Base-by-base conservation (phyloP, 2,888 invertebrate genomes). In the Criorhina ranunculi region DNA sequence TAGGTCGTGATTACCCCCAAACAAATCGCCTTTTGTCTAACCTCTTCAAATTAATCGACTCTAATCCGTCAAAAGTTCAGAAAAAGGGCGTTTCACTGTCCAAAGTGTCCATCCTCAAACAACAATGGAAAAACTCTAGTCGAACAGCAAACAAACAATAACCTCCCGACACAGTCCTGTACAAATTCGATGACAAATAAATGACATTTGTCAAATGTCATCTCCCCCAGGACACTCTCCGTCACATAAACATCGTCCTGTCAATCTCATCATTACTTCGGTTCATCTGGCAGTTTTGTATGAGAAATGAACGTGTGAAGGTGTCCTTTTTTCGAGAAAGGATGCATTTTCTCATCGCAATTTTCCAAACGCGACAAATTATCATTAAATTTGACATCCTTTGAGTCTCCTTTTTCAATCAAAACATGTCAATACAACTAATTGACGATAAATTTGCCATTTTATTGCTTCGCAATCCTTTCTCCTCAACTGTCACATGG, bases 401-500 rank as follows among this genome's bases (percentile, higher is more conserved):
- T 49, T 40, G 17, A 15, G 53, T n/a, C 64, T 75, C 46, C 17
- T 19, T 31, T 76, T 76, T 40, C 49, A n/a, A 66, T 76, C 76
- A 76, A 57, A 76, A 76, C 66, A 67, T 76, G 66, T 67, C 76
- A 76, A 66, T 76, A 19, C 31, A 59, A 19, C 24, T 76, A 76
- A 76, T 76, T 49, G 76, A 17, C 57, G 51, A 76, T 76, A 67
- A 76, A 67, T 59, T 76, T 19, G 11, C 33, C 11, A 49, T 15
- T 67, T 67, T 67, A 67, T 42, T 76, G 55, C 55, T 29, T 4
- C 24, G 15, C 15, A 40, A 51, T 59, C 66, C 49, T 31, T 57
- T 75, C 33, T n/a, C 40, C 33, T 24, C 8, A 11, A 1, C 53
- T 44, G 7, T 24, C 35, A 12, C 12, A 37, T 35, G n/a, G 12